Base-by-base conservation (phyloP, 2,888 invertebrate genomes). In the Phymatocera aterrima region DNA sequence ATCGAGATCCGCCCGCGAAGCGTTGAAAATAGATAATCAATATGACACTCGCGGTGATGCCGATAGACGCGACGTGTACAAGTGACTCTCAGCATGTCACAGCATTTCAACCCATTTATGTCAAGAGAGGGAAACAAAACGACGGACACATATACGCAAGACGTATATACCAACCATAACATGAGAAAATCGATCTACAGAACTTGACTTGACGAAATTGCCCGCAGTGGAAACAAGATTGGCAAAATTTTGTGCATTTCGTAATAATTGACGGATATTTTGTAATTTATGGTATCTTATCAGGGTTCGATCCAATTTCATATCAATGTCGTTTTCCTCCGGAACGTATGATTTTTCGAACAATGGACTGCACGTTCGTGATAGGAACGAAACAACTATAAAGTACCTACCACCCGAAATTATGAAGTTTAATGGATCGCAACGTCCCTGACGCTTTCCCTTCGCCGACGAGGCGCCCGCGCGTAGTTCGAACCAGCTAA, bases 401-500 rank as follows among this genome's bases (percentile, higher is more conserved):
- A 12, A n/a, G n/a, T n/a, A n/a, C n/a, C 5, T 57, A 57, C 24
- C 24, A 24, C 57, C 12, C 28, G 57, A 8, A 57, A 57, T 57
- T 57, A 28, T 2, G 15, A 57, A 57, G 28, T 57, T 57, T 57
- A 57, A 57, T 57, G 57, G 57, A 28, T 57, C 57, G 28, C 15
- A 57, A 28, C 24, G 15, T 57, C 57, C 21, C 57, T 28, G 28
- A 57, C 15, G 24, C 28, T 12, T 57, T 15, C 28, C 51, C 24
- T 28, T 57, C 57, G 28, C 28, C 28, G 28, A 28, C 21, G 57
- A 28, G 37, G 2, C 37, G 24, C 64, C 64, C 64, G 34, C 34
- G 37, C 64, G 64, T 37, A 5, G 57, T 40, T 64, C 24, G 31
- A 64, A 64, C 46, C 43, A 48, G n/a, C 72, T 51, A 21, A 54